Percentiles rank a stretch among this genome's conserved stretches.
Evolutionary conservation across 2,888 invertebrate genomes (phyloP).

Genomic region (Phyllotreta cruciferae): DNA sequence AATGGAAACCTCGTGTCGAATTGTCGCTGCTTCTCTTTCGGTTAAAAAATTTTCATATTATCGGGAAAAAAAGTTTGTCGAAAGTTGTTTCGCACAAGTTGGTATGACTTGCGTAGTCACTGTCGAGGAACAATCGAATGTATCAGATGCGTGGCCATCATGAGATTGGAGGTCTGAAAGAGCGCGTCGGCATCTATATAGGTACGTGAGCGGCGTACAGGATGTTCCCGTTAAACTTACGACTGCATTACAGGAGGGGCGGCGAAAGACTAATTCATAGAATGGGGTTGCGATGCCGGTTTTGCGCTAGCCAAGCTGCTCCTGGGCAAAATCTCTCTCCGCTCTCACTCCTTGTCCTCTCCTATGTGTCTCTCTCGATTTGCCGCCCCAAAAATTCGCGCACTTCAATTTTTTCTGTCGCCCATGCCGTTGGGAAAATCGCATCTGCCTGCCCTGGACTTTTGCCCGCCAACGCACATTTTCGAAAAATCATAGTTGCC

Average conservation of each 20-base stretch:
- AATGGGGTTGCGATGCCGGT: slow-evolving; percentile 53
- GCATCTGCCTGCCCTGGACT: slow-evolving; percentile 14
- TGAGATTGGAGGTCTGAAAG: slow-evolving; percentile 33
- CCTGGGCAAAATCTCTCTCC: slow-evolving; percentile 52
- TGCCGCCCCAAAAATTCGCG: slow-evolving; percentile 32
- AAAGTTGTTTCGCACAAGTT: not conserved
- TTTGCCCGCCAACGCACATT: slow-evolving; percentile 28
- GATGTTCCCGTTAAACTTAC: slow-evolving; percentile 48
- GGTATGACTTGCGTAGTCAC: slow-evolving; percentile 22
- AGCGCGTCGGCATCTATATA: slow-evolving; percentile 39
- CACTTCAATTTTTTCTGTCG: slow-evolving; percentile 26
- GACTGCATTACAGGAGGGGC: slow-evolving; percentile 53
- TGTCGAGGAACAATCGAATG: slow-evolving; percentile 39
- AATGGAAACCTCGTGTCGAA: not conserved
- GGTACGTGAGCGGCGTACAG: slow-evolving; percentile 48
- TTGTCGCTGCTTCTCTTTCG: not conserved
- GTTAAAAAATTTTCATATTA: slow-evolving; percentile 14
- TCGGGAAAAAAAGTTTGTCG: not conserved
- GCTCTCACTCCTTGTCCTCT: slow-evolving; percentile 30
- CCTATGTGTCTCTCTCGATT: slow-evolving; percentile 32
- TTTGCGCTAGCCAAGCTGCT: slow-evolving; percentile 56
- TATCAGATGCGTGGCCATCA: slow-evolving; percentile 48
- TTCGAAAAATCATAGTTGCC: slow-evolving; percentile 24
- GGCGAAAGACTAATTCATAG: slow-evolving; percentile 56
- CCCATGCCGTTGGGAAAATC: slow-evolving; percentile 11